Evolutionary conservation across 1,140 invertebrate genomes (phyloP).

Genomic region (Diprion similis): DNA sequence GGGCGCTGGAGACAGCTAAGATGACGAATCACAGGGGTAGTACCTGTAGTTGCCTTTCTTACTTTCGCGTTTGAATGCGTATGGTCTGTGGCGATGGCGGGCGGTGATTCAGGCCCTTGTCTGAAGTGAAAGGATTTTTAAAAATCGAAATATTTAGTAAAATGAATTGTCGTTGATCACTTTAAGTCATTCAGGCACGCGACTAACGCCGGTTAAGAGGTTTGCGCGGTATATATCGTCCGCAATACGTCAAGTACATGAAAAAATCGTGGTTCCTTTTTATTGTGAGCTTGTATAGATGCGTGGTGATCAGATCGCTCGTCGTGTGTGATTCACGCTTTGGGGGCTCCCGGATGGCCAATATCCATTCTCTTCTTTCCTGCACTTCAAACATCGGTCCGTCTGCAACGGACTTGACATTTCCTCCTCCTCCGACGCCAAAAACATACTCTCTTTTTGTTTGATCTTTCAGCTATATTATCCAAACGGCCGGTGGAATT

Average conservation of each 20-base stretch:
- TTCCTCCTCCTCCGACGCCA: not conserved
- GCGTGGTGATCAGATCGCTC: not conserved
- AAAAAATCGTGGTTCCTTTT: not conserved
- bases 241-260: not conserved
- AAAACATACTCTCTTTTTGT: not conserved
- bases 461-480: too few relatives aligned
- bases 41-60: too few relatives aligned
- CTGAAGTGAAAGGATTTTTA: constrained; percentile 9
- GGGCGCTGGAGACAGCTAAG: too few relatives aligned
- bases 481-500: too few relatives aligned
- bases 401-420: not conserved
- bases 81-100: constrained; percentile 19
- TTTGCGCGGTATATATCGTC: not conserved
- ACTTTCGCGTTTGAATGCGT: not conserved
- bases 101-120: constrained; percentile 38
- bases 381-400: not conserved
- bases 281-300: not conserved
- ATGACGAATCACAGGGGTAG: too few relatives aligned
- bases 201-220: not conserved
- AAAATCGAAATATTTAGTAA: not conserved
- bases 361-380: not conserved
- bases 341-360: not conserved
- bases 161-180: constrained; percentile 13
- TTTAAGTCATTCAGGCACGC: not conserved
- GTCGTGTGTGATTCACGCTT: constrained; percentile 4